Conservation (phyloP, 1,140 invertebrate genomes). For the Tetragonula clypearis region DNA sequence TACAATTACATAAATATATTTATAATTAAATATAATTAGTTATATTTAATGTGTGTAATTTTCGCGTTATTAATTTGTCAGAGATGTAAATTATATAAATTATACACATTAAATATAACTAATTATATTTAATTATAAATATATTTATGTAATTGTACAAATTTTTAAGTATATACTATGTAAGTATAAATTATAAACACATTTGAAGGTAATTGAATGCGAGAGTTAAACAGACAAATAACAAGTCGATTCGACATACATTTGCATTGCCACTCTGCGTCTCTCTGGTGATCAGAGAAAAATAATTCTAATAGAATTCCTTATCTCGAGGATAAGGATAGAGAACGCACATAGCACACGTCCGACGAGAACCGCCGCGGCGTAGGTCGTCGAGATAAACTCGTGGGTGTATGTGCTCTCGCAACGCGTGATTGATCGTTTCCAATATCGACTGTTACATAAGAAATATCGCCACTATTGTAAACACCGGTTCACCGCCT, state of each 20-base stretch:
- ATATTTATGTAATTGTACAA: no score
- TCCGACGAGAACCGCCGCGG: background rate
- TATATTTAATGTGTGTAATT: no score
- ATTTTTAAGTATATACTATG: no score
- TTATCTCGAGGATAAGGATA: background rate
- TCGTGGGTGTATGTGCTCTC: background rate
- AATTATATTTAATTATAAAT: no score
- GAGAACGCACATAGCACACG: background rate
- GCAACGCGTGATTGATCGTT: slow-evolving; percentile 18
- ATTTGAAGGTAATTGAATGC: no score
- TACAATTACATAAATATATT: no score
- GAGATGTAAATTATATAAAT: no score
- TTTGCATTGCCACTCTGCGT: background rate
- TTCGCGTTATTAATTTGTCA: no score
- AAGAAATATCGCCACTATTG: slow-evolving; percentile 5
- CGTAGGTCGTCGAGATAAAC: slow-evolving; percentile 20
- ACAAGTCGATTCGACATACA: background rate
- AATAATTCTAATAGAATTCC: slow-evolving; percentile 7
- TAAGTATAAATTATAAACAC: no score
- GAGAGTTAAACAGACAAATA: no score
- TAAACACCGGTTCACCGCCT: background rate
- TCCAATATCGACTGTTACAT: slow-evolving; percentile 6
- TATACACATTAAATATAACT: no score
- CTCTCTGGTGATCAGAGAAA: background rate
- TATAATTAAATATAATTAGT: no score